These are phyloP conservation scores for Drosophila macrospina DNA, from an alignment of 2,888 invertebrate species.

Conservation along the genomic window DNA sequence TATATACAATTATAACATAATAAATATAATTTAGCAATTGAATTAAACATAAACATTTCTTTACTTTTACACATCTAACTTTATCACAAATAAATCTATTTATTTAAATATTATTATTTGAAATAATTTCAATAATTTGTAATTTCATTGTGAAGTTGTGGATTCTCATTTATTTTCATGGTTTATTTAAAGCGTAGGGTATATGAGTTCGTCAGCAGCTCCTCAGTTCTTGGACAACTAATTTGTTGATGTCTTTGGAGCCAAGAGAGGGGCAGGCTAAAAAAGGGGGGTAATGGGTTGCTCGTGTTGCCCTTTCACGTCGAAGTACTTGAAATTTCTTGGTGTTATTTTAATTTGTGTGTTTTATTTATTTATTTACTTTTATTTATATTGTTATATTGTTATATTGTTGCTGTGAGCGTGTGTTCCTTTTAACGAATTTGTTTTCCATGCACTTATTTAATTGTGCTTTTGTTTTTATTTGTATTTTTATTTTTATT, in stretches of 20 bases:
- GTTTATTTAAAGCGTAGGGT: too few relatives aligned
- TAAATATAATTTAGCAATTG: too few relatives aligned
- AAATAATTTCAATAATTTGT: too few relatives aligned
- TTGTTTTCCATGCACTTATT: slow-evolving; percentile 77
- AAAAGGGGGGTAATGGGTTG: background rate
- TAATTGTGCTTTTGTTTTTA: slow-evolving; percentile 65
- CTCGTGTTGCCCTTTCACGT: slow-evolving; percentile 56
- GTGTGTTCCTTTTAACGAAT: slow-evolving; percentile 40
- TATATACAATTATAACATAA: too few relatives aligned
- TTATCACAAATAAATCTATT: too few relatives aligned
- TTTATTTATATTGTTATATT: slow-evolving; percentile 7
- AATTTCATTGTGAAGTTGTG: too few relatives aligned
- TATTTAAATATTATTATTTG: too few relatives aligned
- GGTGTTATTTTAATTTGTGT: slow-evolving; percentile 71
- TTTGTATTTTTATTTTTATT: slow-evolving; percentile 60
- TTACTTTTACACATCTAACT: background rate
- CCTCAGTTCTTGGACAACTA: background rate
- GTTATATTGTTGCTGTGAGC: background rate
- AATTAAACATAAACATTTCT: slow-evolving; percentile 37
- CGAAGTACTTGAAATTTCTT: slow-evolving; percentile 53
- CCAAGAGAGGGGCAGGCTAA: slow-evolving; percentile 2
- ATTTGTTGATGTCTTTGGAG: slow-evolving; percentile 15
- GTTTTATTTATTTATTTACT: slow-evolving; percentile 46
- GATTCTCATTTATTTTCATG: too few relatives aligned
- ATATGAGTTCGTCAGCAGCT: background rate